Evolutionary conservation across 2,888 invertebrate species (phyloP), one percentile per base, ranked within the genome.

Genomic region (Sipunculus nudus): DNA sequence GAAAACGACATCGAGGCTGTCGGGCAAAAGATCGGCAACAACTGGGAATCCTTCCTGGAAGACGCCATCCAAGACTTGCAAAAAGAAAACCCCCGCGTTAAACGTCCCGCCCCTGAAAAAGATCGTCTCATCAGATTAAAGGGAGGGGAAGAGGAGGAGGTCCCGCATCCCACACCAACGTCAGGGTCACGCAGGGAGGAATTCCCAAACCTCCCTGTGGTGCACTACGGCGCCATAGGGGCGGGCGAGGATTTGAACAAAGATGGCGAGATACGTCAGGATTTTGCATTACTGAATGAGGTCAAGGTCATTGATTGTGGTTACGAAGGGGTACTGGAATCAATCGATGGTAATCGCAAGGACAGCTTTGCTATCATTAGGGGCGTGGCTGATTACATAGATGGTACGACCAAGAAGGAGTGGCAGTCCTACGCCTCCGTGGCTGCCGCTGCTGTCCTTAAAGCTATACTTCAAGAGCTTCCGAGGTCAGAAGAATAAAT

Each of bases 371-470:
- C 87, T n/a, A 78, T 87, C 53, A 85, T 89, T 65, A 72, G 87
- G 84, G 97, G 98, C 58, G 92, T 97, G 74, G 90, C 95, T 1
- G 97, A 97, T 84, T 98, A 97, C 84, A 80, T 92, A 81, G 96
- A 98, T 75, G 99, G 98, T 38, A 92, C 92, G 1, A 88, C 92
- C 60, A 91, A 92, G 62, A 92, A 94, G 76, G 94, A 96, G 78
- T 99, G 99, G 99, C 97, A 97, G 83, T 93, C 96, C 1, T 95
- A 93, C 83, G 92, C 96, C 0, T 90, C 96, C 0, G 84, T 97
- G 43, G 91, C 92, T 1, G 96, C 97, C 5, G 96, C 97, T 45
- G 75, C 96, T 95, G 91, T 96, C 96, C 94, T 88, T 96, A 96
- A 86, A 94, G 94, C 46, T n/a, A n/a, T n/a, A n/a, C n/a, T n/a